Evolutionary conservation across 1,140 invertebrate genomes (phyloP), one percentile per base, ranked within the genome.

Genomic region (Pseudomyrmex sp.): DNA sequence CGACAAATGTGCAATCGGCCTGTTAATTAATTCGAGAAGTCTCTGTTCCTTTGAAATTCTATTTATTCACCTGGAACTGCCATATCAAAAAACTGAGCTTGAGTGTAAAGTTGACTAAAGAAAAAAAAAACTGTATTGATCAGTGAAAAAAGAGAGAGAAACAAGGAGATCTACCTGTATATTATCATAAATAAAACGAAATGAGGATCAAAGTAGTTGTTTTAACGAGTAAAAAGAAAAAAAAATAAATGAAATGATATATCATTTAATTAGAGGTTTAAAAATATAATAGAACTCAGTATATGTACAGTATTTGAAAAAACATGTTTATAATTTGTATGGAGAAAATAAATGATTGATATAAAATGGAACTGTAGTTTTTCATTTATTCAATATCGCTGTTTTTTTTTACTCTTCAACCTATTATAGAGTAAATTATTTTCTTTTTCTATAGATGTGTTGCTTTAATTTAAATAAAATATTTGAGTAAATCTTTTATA

Each of bases 261-360:
- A 94, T 94, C 94, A 94, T 94, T 94, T 93, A 94, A 94, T 94
- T 94, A 94, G 94, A 94, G 91, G 92, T 94, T 94, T 94, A 94
- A 94, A 94, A 94, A 92, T 94, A 94, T 94, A 93, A 93, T 95
- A 94, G 94, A 94, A 95, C 94, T 95, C 95, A 95, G 94, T 95
- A 95, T 95, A 95, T 96, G 95, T 96, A 96, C 95, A 96, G 95
- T 95, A 96, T 96, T 96, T 96, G 95, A 95, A 95, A 35, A 94
- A 95, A 95, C 95, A 95, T 95, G 95, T 95, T 95, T 95, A 95
- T 95, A 95, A 95, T 95, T 95, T 95, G 95, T 95, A 95, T 95
- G 95, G 95, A 95, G 66, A 95, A 95, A 95, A 95, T 95, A 94
- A 95, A 95, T 94, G 95, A 95, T 95, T 95, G 94, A 95, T 95